Evolutionary conservation across 2,113 vertebrate genomes (phyloP).

Genomic region (Helogale parvula): DNA sequence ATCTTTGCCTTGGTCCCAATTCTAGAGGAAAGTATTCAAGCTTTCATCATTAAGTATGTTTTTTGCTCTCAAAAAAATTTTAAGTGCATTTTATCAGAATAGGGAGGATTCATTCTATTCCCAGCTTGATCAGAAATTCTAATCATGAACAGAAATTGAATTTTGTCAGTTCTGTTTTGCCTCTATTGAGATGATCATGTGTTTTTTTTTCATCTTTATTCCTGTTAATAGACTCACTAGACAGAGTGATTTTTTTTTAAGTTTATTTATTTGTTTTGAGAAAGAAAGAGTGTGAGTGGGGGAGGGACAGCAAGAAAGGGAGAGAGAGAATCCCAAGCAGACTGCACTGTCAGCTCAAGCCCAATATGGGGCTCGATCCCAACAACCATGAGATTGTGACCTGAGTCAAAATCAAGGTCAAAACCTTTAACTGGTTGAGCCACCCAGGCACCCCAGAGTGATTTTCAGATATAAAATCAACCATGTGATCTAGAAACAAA

Average conservation of each 20-base stretch:
- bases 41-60: background rate
- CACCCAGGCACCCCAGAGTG: background rate
- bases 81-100: background rate
- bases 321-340: no score
- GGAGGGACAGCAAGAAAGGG: no score
- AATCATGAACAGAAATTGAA: background rate
- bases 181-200: background rate
- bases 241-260: background rate
- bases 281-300: no score
- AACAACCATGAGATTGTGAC: no score
- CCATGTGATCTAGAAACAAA: background rate
- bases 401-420: no score
- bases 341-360: no score
- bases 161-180: background rate
- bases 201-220: background rate
- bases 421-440: no score
- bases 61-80: background rate
- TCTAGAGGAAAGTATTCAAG: background rate
- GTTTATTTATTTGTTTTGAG: no score
- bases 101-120: background rate
- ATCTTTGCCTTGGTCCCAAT: background rate
- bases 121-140: background rate
- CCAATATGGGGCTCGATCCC: no score
- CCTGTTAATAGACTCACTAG: background rate
- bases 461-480: constrained; percentile 29